Evolutionary conservation across 2,888 invertebrate genomes (phyloP), one percentile per base, ranked within the genome.

Genomic region (Capitulum mitella): DNA sequence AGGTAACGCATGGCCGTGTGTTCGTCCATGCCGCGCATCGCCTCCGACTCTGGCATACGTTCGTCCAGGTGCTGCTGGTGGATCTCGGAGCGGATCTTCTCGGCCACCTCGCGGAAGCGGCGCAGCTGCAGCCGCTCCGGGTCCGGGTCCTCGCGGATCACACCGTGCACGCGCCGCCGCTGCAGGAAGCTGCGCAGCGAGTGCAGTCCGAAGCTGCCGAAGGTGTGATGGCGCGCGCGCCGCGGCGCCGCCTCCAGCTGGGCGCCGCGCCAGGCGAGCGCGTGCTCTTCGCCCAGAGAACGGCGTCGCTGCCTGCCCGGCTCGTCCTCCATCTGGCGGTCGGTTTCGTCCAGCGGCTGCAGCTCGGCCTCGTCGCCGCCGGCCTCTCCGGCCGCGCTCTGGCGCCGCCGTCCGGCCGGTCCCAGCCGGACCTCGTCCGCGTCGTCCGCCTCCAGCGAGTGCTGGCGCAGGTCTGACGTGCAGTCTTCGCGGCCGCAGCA

Each of bases 11-110:
- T 70, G 26, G 70, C 70, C 10, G 70, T 26, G 26, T 40, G 29
- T 3, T 70, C 29, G 70, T 70, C 70, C 70, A 70, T 70, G 22
- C 70, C 70, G 8, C 70, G 37, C 37, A 70, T 70, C 26, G 26
- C 70, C 26, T 40, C 70, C 2, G 40, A 16, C 10, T 70, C 70
- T 1, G 70, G 70, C 26, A 37, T 10, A 14, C 70, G 70, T 40
- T 70, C 70, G 70, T 70, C 70, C 70, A 70, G 40, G 40, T 70
- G 70, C 70, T 70, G 70, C 40, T 70, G 70, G 26, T 70, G 70
- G 26, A 70, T 70, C 70, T 70, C 70, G 10, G 37, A 8, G 22
- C 37, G 26, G 26, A 70, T 70, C 26, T 40, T 22, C 37, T 70
- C 40, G 26, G 70, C 70, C 37, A 26, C 70, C 10, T 70, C 26